Percentiles rank a stretch among this genome's conserved stretches.
These are phyloP conservation scores for Eulacestoma nigropectus DNA, from an alignment of 2,113 vertebrate genomes.

Conservation along the genomic window DNA sequence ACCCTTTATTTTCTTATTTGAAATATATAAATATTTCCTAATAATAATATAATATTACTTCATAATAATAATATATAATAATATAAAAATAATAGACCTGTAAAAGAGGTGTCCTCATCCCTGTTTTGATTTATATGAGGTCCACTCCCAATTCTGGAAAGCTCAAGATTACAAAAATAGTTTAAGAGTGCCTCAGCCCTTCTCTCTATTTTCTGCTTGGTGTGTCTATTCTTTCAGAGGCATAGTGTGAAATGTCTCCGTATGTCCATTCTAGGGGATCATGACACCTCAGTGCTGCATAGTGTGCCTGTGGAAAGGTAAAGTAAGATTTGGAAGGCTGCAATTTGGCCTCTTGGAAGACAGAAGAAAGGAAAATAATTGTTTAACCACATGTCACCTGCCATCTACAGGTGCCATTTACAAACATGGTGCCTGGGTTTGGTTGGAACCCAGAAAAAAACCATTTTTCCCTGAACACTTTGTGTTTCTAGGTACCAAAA, in stretches of 20 bases:
- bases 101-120: background rate
- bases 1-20: background rate
- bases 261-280: background rate
- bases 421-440: background rate
- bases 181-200: background rate
- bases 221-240: background rate
- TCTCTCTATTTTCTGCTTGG: background rate
- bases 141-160: background rate
- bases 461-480: background rate
- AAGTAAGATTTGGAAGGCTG: background rate
- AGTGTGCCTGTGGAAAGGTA: background rate
- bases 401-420: background rate
- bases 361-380: background rate
- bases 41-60: too few species aligned
- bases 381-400: background rate
- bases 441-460: background rate
- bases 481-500: constrained; percentile 74
- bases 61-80: too few species aligned
- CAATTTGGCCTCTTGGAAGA: background rate
- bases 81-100: background rate
- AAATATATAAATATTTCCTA: too few species aligned
- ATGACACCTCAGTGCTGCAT: background rate
- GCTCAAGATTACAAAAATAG: background rate
- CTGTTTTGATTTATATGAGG: background rate
- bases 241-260: background rate